Conservation (phyloP, 2,113 vertebrate genomes). For the Sylvilagus bachmani region DNA sequence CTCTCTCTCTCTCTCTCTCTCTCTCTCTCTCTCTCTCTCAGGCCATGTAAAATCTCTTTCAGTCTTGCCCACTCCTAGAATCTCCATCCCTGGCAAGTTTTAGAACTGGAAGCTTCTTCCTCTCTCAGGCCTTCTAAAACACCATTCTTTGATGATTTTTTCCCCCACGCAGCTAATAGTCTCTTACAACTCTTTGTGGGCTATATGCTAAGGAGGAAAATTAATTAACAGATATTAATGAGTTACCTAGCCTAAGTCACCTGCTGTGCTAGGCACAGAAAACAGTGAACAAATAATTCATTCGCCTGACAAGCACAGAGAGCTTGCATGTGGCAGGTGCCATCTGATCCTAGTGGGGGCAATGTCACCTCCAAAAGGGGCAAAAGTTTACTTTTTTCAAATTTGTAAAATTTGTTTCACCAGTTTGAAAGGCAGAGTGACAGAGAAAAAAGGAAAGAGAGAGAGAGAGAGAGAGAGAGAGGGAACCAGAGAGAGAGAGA, state of each 20-base stretch:
- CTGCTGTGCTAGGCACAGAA: background rate
- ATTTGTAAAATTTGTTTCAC: no score
- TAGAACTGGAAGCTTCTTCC: background rate
- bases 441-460: no score
- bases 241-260: background rate
- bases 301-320: background rate
- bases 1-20: no score
- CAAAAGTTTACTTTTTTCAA: background rate
- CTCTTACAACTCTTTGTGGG: background rate
- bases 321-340: background rate
- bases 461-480: no score
- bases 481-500: no score
- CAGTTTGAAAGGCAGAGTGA: no score
- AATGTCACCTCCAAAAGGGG: background rate
- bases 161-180: background rate
- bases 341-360: background rate
- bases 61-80: background rate
- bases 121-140: background rate
- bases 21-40: no score
- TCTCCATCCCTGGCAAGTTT: background rate
- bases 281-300: background rate
- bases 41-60: background rate
- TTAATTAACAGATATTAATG: background rate
- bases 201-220: background rate
- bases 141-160: background rate